Percentiles rank a stretch among this genome's conserved stretches.
These are phyloP conservation scores for Spinus pinus DNA, from an alignment of 2,797 vertebrate genomes.

Conservation along the genomic window DNA sequence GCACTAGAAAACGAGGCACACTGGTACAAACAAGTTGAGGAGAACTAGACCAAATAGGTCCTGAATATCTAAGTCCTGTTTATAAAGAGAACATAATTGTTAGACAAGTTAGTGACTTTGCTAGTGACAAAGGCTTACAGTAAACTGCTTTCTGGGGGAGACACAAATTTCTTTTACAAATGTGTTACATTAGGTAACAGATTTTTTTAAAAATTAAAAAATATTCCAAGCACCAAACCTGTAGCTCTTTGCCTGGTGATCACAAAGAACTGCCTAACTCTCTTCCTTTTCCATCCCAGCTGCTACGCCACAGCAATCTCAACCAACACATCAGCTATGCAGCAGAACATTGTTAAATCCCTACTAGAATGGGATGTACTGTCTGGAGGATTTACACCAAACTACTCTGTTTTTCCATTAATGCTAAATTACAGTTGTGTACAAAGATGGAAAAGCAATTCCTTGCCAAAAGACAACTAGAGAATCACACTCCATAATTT, in stretches of 20 bases:
- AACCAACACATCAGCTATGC: neutral
- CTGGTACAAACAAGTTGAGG: neutral
- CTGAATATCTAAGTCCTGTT: neutral
- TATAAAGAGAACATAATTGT: neutral
- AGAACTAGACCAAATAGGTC: neutral
- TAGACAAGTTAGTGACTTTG: neutral
- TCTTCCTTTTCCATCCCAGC: neutral
- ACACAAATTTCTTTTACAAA: neutral
- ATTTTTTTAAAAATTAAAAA: neutral
- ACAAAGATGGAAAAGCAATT: neutral
- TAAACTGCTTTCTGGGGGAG: neutral
- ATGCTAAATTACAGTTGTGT: neutral
- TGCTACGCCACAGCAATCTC: neutral
- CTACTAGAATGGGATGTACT: neutral
- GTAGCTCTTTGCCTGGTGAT: neutral
- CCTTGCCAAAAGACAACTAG: neutral
- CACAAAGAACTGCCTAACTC: neutral
- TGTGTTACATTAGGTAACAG: rapidly evolving
- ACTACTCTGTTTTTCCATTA: neutral
- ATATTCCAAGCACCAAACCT: neutral
- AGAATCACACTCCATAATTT: neutral
- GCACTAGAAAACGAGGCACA: neutral
- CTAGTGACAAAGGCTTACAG: neutral
- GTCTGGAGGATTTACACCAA: neutral
- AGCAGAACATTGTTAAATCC: neutral